A percentile compares a stretch with the other conserved stretches of the same genome.
These are phyloP conservation scores for Menidia beryllina DNA, from an alignment of 2,113 vertebrate species.

Conservation along the genomic window DNA sequence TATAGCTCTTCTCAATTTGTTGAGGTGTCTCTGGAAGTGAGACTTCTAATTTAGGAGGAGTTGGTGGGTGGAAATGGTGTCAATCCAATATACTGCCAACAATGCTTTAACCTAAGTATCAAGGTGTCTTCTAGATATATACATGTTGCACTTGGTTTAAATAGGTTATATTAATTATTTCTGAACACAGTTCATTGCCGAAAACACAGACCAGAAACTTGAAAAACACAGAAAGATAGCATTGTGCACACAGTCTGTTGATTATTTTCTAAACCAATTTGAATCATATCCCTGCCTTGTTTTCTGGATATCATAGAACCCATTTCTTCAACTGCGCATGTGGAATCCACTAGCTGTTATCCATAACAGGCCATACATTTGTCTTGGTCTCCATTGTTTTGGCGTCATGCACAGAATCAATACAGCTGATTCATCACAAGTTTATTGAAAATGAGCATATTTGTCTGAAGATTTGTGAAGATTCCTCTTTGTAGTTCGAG, in stretches of 20 bases:
- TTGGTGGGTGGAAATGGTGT: background rate
- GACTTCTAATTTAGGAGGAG: constrained; percentile 1
- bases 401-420: constrained; percentile 63
- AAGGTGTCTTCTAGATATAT: background rate
- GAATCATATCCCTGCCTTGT: constrained; percentile 1
- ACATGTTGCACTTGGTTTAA: background rate
- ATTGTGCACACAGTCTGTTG: background rate
- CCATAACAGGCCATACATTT: constrained; percentile 59
- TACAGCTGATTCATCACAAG: constrained; percentile 70
- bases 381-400: constrained; percentile 70
- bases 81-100: background rate
- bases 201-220: background rate
- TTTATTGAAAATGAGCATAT: constrained; percentile 66
- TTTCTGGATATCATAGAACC: constrained; percentile 15
- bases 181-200: background rate
- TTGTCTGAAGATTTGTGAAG: constrained; percentile 66
- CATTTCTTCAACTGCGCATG: background rate
- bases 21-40: background rate
- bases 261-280: constrained; percentile 10
- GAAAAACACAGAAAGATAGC: constrained; percentile 2
- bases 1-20: background rate
- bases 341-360: constrained; percentile 48
- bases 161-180: background rate
- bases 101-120: constrained; percentile 4
- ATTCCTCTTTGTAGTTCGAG: constrained; percentile 42